phyloP scores from a whole-genome alignment of 2,113 vertebrate genomes.

The Phaethon lepturus region DNA sequence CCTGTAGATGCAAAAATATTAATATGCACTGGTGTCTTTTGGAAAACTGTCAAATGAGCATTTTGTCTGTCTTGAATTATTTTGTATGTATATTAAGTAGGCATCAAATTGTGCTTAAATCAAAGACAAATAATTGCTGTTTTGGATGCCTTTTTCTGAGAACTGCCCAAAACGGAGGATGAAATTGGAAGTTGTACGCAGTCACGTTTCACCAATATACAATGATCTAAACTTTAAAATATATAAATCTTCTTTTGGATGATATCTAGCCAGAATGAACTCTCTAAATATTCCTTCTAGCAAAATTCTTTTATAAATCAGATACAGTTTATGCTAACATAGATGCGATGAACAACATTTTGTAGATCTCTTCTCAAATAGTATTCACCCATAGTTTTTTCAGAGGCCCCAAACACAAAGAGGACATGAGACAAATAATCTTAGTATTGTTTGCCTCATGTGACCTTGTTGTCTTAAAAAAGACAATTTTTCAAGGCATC shows the following conservation, averaged over 20 bases:
- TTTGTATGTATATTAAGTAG: constrained; percentile 32
- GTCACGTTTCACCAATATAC: not conserved
- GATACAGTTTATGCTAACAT: not conserved
- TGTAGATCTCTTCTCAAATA: not conserved
- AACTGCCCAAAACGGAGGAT: not conserved
- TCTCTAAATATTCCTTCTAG: constrained; percentile 6
- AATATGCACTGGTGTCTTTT: constrained; percentile 6
- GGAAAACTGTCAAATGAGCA: constrained; percentile 4
- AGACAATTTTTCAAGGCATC: not conserved
- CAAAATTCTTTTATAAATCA: not conserved
- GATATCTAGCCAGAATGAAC: not conserved
- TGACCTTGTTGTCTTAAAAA: not conserved
- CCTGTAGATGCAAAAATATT: constrained; percentile 1
- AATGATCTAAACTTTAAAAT: not conserved
- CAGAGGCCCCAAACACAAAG: not conserved
- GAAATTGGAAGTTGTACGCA: not conserved
- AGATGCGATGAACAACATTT: not conserved
- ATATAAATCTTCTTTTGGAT: not conserved
- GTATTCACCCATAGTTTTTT: not conserved
- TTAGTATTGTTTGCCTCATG: not conserved
- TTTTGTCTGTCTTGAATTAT: constrained; percentile 35
- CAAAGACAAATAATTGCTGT: not conserved
- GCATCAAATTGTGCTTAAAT: constrained; percentile 52
- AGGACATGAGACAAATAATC: not conserved
- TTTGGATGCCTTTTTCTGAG: constrained; percentile 10